Conservation (phyloP, 2,888 invertebrate genomes). For the Ptilodon capucinus region DNA sequence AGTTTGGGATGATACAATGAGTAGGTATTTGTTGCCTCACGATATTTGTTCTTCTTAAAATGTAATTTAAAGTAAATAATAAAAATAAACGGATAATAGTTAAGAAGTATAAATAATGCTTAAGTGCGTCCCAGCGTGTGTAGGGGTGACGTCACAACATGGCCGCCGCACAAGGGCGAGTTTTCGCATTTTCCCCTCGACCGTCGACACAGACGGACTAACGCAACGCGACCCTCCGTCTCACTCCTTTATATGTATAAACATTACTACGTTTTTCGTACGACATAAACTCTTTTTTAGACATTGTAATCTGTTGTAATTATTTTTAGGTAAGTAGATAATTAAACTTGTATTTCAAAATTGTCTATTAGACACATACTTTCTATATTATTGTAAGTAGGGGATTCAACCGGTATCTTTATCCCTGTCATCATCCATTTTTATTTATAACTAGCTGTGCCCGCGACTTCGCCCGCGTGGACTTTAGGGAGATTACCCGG, state of each 20-base stretch:
- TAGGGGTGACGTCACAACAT: conserved; percentile 73
- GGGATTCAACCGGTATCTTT: no score
- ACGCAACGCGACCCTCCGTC: conserved; percentile 24
- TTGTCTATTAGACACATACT: no score
- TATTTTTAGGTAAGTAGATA: neutral
- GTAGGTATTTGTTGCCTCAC: no score
- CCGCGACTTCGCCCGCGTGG: no score
- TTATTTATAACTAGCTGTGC: no score
- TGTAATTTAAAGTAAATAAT: no score
- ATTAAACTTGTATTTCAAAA: no score
- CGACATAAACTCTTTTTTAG: neutral
- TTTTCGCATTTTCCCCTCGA: conserved; percentile 78
- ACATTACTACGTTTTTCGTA: neutral
- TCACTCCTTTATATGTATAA: neutral
- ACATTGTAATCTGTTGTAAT: neutral
- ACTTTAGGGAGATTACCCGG: no score
- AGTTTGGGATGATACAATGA: no score
- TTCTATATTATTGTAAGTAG: no score
- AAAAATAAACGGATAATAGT: neutral
- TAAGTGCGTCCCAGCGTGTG: conserved; percentile 59
- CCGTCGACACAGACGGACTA: conserved; percentile 44
- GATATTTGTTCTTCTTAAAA: no score
- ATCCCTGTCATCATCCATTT: no score
- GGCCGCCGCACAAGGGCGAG: conserved; percentile 71
- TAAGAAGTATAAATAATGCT: conserved; percentile 4